Evolutionary conservation across 2,113 vertebrate species (phyloP).

Genomic region (Rhinoptilus africanus): DNA sequence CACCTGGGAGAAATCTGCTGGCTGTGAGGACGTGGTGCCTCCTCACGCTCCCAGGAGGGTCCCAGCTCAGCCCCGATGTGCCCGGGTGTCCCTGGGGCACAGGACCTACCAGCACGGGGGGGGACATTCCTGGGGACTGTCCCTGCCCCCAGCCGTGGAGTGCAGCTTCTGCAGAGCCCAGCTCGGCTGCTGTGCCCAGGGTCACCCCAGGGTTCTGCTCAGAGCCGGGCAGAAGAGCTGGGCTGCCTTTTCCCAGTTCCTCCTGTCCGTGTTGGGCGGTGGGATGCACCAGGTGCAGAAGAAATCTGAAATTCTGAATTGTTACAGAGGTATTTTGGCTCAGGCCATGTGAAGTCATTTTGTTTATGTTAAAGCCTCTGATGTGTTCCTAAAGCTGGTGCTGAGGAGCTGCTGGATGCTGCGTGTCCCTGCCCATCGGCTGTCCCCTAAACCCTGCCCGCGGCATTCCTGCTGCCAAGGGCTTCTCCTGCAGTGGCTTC

Average conservation of each 20-base stretch:
- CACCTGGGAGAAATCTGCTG: background rate
- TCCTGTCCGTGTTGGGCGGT: background rate
- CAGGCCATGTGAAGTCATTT: background rate
- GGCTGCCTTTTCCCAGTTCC: background rate
- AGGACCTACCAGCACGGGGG: background rate
- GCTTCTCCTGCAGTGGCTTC: background rate
- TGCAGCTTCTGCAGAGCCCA: background rate
- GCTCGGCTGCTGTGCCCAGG: too few relatives aligned
- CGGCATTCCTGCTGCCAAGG: background rate
- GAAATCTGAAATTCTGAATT: background rate
- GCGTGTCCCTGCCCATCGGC: background rate
- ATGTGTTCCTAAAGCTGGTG: background rate
- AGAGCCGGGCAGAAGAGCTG: background rate
- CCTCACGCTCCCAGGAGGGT: background rate
- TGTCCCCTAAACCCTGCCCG: background rate
- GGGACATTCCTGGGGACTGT: background rate
- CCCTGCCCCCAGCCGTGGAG: background rate
- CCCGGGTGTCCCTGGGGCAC: background rate
- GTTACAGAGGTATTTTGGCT: background rate
- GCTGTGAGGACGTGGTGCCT: too few relatives aligned
- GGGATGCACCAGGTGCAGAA: background rate
- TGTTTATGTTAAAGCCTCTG: background rate
- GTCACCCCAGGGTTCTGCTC: fast-evolving
- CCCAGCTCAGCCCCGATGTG: fast-evolving
- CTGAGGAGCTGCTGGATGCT: background rate